These are phyloP conservation scores for Podocnemis expansa DNA, from an alignment of 2,113 vertebrate genomes.

Conservation along the genomic window DNA sequence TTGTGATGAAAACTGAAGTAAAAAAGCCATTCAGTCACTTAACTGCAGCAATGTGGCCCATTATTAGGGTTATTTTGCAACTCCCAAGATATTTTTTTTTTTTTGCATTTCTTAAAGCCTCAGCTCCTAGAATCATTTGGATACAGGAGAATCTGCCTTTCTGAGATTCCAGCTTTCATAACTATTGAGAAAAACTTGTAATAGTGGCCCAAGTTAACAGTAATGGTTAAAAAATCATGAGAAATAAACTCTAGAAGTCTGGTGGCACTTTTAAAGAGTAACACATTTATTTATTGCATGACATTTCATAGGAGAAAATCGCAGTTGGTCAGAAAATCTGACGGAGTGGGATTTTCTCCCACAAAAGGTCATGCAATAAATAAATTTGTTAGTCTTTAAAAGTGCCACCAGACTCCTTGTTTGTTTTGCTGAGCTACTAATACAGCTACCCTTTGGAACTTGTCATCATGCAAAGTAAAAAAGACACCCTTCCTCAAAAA, in stretches of 20 bases:
- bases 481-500: not conserved
- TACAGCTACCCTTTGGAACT: no score
- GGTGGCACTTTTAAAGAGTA: no score
- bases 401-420: no score
- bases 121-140: not conserved
- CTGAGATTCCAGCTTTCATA: not conserved
- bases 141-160: not conserved
- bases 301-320: no score
- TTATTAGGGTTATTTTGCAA: not conserved
- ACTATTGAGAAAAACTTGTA: not conserved
- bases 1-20: not conserved
- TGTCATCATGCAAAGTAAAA: no score
- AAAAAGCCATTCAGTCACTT: not conserved
- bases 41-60: not conserved
- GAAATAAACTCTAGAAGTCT: no score
- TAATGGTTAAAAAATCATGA: not conserved
- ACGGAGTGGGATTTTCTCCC: no score
- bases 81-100: not conserved
- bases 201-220: not conserved
- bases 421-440: no score
- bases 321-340: no score
- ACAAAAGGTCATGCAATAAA: no score
- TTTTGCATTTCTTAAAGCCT: not conserved
- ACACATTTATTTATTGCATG: no score
- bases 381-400: no score